Evolutionary conservation across 2,113 vertebrate species (phyloP).

Genomic region (Semnornis frantzii): DNA sequence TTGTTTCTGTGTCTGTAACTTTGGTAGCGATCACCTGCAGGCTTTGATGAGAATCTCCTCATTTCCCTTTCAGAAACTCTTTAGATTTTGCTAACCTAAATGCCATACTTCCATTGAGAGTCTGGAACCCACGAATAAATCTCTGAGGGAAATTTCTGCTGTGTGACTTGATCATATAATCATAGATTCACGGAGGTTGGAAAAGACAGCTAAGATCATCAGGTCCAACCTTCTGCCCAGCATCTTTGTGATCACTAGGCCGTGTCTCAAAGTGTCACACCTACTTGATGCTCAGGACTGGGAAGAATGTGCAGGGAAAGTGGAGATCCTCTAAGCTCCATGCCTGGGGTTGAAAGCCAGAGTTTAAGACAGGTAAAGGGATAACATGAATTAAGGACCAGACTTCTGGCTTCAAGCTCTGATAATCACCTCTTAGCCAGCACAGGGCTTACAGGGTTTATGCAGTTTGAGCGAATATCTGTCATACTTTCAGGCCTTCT

Average conservation of each 20-base stretch:
- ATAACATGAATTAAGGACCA: not conserved
- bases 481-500: not conserved
- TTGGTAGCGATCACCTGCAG: not conserved
- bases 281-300: not conserved
- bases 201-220: too few species aligned
- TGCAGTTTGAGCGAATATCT: not conserved
- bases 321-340: not conserved
- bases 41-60: not conserved
- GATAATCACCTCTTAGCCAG: not conserved
- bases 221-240: too few species aligned
- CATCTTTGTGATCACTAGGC: too few species aligned
- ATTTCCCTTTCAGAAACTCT: not conserved
- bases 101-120: not conserved
- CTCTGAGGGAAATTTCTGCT: not conserved
- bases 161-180: not conserved
- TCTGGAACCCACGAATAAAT: not conserved
- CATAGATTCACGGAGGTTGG: too few species aligned
- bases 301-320: not conserved
- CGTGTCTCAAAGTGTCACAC: too few species aligned
- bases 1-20: not conserved
- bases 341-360: not conserved
- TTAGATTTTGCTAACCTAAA: not conserved
- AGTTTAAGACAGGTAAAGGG: not conserved
- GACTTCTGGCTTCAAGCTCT: not conserved
- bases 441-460: fast-evolving